Evolutionary conservation across 2,888 invertebrate genomes (phyloP).

Genomic region (Eupithecia subfuscata): DNA sequence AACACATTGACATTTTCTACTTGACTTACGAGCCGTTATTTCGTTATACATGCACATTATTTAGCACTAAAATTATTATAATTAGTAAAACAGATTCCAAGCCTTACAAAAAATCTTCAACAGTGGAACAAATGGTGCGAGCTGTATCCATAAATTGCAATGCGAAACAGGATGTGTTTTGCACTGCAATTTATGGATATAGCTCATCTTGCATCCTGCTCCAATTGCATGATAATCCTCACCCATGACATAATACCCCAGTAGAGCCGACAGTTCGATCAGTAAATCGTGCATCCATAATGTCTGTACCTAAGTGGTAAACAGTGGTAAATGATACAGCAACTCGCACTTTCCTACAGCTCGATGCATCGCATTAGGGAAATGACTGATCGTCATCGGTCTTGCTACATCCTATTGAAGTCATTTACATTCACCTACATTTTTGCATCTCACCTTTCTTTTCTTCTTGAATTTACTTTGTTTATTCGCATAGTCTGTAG

Average conservation of each 20-base stretch:
- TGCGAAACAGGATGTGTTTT: no score
- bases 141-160: not conserved
- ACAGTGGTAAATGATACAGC: constrained; percentile 29
- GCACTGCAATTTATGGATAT: no score
- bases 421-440: constrained; percentile 16
- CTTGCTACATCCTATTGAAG: constrained; percentile 21
- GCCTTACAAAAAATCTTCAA: not conserved
- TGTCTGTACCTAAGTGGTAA: constrained; percentile 20
- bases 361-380: constrained; percentile 30
- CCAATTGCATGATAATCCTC: constrained; percentile 22
- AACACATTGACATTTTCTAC: no score
- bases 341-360: constrained; percentile 26
- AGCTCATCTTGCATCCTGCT: no score
- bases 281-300: constrained; percentile 26
- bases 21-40: no score
- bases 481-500: not conserved
- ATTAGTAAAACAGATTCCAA: no score
- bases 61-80: not conserved
- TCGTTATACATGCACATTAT: not conserved
- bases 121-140: not conserved
- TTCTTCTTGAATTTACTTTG: not conserved
- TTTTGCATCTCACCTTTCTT: constrained; percentile 7
- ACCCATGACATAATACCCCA: constrained; percentile 21
- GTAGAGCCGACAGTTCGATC: constrained; percentile 5
- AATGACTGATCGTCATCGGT: constrained; percentile 21